These are phyloP conservation scores for Odontothrips loti DNA, from an alignment of 2,888 invertebrate genomes.

Conservation along the genomic window DNA sequence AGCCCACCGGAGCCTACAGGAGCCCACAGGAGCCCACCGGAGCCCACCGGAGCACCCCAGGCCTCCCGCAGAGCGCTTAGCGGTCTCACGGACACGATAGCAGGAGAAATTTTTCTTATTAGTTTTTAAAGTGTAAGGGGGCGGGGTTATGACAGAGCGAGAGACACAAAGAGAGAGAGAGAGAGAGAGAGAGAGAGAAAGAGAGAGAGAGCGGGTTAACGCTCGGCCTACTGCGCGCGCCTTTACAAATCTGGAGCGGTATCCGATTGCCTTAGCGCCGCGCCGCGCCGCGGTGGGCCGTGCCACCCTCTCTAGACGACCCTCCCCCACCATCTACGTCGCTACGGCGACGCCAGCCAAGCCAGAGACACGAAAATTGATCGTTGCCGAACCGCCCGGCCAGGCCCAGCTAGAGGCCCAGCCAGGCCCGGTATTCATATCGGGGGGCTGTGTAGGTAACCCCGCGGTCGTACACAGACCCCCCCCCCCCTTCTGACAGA, in stretches of 20 bases:
- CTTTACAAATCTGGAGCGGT: neutral
- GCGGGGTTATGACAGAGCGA: no score
- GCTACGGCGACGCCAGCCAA: neutral
- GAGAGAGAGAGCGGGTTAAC: no score
- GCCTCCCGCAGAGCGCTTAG: no score
- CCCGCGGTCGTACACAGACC: neutral
- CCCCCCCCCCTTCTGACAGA: neutral
- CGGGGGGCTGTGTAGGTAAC: neutral
- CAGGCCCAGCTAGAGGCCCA: neutral
- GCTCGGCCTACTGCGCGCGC: no score
- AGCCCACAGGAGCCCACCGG: no score
- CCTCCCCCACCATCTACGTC: neutral
- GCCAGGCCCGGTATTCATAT: slow-evolving; percentile 5
- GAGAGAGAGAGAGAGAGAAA: no score
- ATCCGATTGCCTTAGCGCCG: neutral
- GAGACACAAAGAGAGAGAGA: no score
- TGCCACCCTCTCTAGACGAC: neutral
- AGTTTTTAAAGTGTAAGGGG: no score
- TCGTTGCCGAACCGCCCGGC: neutral
- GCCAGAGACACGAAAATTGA: neutral
- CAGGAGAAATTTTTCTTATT: no score
- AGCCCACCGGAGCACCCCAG: no score
- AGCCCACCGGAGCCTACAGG: no score
- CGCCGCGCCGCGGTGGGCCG: neutral
- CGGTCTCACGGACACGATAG: no score